These are phyloP conservation scores for Hirtodrosophila histrioides DNA, from an alignment of 2,888 invertebrate species.

Conservation along the genomic window DNA sequence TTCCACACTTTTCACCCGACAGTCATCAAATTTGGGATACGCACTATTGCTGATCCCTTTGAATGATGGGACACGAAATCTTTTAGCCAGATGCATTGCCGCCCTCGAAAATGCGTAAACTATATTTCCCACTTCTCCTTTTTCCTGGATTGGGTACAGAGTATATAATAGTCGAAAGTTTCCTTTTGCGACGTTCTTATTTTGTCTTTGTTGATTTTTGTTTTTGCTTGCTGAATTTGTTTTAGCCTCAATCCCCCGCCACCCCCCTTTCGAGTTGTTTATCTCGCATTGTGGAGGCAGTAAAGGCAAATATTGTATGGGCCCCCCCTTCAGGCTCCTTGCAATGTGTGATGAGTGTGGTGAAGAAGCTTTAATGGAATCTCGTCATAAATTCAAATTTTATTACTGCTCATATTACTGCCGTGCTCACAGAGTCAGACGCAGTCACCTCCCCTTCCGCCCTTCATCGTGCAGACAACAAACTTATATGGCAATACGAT, in stretches of 20 bases:
- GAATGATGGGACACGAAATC: too few relatives aligned
- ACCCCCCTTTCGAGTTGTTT: slow-evolving; percentile 40
- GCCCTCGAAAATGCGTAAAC: too few relatives aligned
- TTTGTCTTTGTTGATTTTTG: slow-evolving; percentile 47
- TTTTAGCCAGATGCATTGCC: too few relatives aligned
- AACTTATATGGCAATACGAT: slow-evolving; percentile 58
- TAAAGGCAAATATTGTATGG: slow-evolving; percentile 70
- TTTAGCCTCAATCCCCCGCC: slow-evolving; percentile 31
- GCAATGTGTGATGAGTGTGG: slow-evolving; percentile 60
- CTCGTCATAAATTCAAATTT: slow-evolving; percentile 83
- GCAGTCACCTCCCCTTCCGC: slow-evolving; percentile 8
- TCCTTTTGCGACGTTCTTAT: background rate
- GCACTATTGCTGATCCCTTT: too few relatives aligned
- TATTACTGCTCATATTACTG: slow-evolving; percentile 80
- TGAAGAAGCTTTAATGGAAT: slow-evolving; percentile 83
- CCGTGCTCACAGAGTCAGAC: slow-evolving; percentile 58
- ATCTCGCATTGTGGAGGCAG: slow-evolving; percentile 56
- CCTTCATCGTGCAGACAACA: slow-evolving; percentile 20
- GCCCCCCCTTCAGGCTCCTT: slow-evolving; percentile 14
- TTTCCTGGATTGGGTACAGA: too few relatives aligned
- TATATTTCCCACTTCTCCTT: too few relatives aligned
- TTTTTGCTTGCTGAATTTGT: slow-evolving; percentile 55
- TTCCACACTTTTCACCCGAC: too few relatives aligned
- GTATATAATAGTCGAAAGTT: too few relatives aligned
- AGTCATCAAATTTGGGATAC: too few relatives aligned